Evolutionary conservation across 2,888 invertebrate species (phyloP).

Genomic region (Trachelus troglodyta): DNA sequence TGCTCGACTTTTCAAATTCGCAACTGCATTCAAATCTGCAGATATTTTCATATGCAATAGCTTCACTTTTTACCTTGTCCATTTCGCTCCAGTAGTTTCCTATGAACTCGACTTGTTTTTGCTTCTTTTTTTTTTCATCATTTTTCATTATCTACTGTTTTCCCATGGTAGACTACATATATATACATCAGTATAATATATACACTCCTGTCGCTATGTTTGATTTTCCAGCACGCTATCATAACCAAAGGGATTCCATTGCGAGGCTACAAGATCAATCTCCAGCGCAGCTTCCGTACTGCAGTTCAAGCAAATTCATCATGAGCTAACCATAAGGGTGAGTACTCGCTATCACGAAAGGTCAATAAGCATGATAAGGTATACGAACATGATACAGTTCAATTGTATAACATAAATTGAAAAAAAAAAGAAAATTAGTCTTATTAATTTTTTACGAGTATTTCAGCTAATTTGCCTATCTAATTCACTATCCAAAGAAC

Average conservation of each 20-base stretch:
- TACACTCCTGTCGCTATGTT: not conserved
- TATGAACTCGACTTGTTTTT: too few species aligned
- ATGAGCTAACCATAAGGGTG: not conserved
- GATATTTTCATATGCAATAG: not conserved
- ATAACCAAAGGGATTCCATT: constrained; percentile 6
- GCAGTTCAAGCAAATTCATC: constrained; percentile 33
- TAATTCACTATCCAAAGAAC: not conserved
- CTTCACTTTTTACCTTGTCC: too few species aligned
- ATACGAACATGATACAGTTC: too few species aligned
- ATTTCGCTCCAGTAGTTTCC: too few species aligned
- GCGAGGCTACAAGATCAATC: constrained; percentile 29
- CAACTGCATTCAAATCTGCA: not conserved
- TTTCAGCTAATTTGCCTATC: not conserved
- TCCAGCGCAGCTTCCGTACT: constrained; percentile 26
- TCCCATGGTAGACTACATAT: too few species aligned
- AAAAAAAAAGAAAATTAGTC: not conserved
- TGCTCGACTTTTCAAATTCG: not conserved
- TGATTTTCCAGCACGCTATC: not conserved
- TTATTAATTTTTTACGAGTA: not conserved
- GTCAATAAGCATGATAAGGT: not conserved
- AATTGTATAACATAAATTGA: too few species aligned
- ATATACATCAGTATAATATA: too few species aligned
- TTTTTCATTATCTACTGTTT: too few species aligned
- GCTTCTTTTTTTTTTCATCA: too few species aligned
- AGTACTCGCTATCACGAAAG: not conserved